Base-by-base conservation (phyloP, 2,113 vertebrate species). In the Ciconia boyciana region DNA sequence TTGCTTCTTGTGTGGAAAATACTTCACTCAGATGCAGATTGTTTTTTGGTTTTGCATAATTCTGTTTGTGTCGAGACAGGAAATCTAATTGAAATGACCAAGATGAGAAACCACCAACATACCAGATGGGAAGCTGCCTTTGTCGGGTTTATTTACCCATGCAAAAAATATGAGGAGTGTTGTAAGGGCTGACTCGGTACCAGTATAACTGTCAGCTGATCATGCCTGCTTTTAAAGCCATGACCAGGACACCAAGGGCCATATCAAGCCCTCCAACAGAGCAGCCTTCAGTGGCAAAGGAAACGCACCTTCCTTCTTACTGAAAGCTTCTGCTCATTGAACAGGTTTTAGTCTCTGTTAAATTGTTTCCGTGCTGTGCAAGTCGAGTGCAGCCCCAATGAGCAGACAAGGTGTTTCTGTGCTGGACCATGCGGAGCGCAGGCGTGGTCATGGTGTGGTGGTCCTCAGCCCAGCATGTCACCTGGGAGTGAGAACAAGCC, bases 1-100 rank as follows among this genome's bases (percentile, higher is more conserved):
- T 70, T 89, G 48, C 54, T 82, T 85, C 60, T 96, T 68, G 17
- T 90, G 19, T 89, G 76, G 72, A 96, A 96, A 94, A 82, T 81
- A 69, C 54, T 89, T 91, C 12, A 19, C n/a, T 92, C 61, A 58
- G 78, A 87, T 69, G 46, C 58, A 90, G 60, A 60, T 51, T 95
- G 10, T 3, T 31, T 66, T 90, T 70, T 36, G 20, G 4, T 46
- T 91, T 95, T 94, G 66, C 51, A 36, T 91, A 80, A 49, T 85
- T 87, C 78, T 89, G 72, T 91, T 94, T 94, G 70, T 90, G 82
- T 71, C 0, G 9, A 77, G 60, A 61, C 71, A 76, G 86, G 83
- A 94, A 92, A 71, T 93, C 36, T 93, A 89, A 87, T 61, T 82
- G 74, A 92, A 87, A 66, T 5, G 31, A 76, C 22, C 74, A 77